A percentile compares a stretch with the other conserved stretches of the same genome.
phyloP scores from a whole-genome alignment of 2,113 vertebrate species.

The Turdus rufiventris region DNA sequence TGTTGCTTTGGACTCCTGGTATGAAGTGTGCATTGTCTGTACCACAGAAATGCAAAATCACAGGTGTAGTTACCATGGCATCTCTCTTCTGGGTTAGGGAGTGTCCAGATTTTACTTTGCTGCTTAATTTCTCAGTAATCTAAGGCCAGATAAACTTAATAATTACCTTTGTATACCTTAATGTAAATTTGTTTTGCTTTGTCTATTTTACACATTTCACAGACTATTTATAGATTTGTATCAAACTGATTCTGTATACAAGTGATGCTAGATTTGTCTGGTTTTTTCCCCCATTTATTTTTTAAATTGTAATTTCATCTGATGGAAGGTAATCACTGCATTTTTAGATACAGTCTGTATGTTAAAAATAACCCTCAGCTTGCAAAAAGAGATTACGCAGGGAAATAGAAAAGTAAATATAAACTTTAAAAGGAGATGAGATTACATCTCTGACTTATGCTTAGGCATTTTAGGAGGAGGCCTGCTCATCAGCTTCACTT shows the following conservation, averaged over 20 bases:
- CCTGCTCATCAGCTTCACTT: constrained; percentile 10
- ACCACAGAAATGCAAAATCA: neutral
- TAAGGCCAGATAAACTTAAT: neutral
- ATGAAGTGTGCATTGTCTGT: neutral
- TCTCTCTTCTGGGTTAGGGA: neutral
- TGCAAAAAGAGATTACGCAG: neutral
- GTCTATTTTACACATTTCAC: neutral
- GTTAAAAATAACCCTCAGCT: neutral
- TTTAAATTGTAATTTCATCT: neutral
- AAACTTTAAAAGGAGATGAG: neutral
- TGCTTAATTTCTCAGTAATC: neutral
- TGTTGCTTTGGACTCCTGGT: neutral
- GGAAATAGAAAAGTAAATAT: constrained; percentile 18
- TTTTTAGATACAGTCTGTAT: neutral
- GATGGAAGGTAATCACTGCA: neutral
- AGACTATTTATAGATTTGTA: neutral
- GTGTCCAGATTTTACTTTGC: neutral
- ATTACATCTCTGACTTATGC: neutral
- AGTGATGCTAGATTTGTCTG: neutral
- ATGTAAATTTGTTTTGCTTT: neutral
- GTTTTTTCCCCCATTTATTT: neutral
- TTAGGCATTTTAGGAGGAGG: neutral
- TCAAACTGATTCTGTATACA: neutral
- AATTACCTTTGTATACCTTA: neutral
- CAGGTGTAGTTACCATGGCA: neutral